Percentiles rank a stretch among this genome's conserved stretches.
Conservation (phyloP, 2,797 vertebrate genomes). For the Melanotaenia parkinsoni region DNA sequence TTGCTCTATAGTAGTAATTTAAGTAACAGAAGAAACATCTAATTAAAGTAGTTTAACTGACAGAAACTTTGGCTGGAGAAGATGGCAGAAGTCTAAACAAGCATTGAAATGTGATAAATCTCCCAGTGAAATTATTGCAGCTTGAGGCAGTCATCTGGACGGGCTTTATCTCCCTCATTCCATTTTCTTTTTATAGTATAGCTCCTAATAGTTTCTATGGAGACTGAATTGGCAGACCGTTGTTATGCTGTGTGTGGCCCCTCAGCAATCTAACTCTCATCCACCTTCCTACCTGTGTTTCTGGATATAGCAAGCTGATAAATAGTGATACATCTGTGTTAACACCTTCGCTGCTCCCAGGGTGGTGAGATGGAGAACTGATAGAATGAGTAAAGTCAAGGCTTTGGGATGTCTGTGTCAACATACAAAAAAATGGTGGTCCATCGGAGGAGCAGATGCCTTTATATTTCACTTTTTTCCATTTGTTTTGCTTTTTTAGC, state of each 20-base stretch:
- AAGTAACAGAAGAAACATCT: background rate
- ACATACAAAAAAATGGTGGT: conserved; percentile 17
- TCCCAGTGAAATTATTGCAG: conserved; percentile 35
- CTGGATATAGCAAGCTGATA: conserved; percentile 60
- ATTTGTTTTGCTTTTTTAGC: conserved; percentile 15
- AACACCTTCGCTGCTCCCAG: conserved; percentile 32
- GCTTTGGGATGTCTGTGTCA: conserved; percentile 20
- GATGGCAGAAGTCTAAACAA: conserved; percentile 22
- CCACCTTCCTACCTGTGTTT: conserved; percentile 64
- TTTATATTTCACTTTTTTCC: conserved; percentile 16
- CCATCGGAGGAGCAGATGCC: conserved; percentile 3
- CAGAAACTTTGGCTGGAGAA: conserved; percentile 21
- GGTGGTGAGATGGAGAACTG: conserved; percentile 27
- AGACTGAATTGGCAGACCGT: conserved; percentile 54
- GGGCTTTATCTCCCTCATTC: conserved; percentile 29
- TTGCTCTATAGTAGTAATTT: background rate
- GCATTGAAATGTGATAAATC: conserved; percentile 35
- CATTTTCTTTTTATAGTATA: conserved; percentile 59
- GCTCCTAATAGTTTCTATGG: conserved; percentile 71
- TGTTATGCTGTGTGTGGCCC: conserved; percentile 56
- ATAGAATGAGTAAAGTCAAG: conserved; percentile 19
- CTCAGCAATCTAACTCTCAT: conserved; percentile 55
- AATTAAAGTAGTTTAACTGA: conserved; percentile 8
- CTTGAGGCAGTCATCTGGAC: conserved; percentile 21
- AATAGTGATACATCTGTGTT: conserved; percentile 42